Base-by-base conservation (phyloP, 2,113 vertebrate species). In the Zapornia atra region DNA sequence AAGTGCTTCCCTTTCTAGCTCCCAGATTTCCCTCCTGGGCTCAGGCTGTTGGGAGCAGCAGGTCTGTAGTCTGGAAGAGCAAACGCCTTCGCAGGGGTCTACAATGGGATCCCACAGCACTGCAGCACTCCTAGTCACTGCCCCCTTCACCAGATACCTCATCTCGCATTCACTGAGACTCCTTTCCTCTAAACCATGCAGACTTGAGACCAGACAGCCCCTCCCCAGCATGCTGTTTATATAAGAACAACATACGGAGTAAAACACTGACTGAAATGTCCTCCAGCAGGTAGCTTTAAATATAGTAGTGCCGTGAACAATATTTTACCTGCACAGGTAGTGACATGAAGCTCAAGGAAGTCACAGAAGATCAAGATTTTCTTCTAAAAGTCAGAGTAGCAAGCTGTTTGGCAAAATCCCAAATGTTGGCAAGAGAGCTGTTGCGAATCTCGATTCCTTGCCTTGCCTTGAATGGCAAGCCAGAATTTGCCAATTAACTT, bases 401-500 rank as follows among this genome's bases (percentile, higher is more conserved):
- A 34, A 93, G 68, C 64, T 42, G 6, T 60, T 79, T 95, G 90
- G 91, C 91, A 94, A 60, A 93, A 83, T 44, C 87, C 57, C 93
- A 90, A 71, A 82, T 2, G 29, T 2, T 85, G 80, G 54, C 78
- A 94, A 79, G 83, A 90, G 91, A 91, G 42, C 54, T 78, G 66
- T 14, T 83, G 78, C 31, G 26, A 75, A 71, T 64, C 94, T 72
- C 19, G 4, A 94, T 80, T 90, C 90, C 65, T 79, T 0, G 3
- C 36, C 56, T 78, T 50, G 66, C 83, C 73, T 86, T 51, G 60
- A 96, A 78, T 16, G 33, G 73, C 53, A 92, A 92, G 54, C 59
- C 65, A 84, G 88, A 94, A 94, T 76, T 86, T 94, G 53, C 78
- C 87, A 93, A 82, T 96, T 92, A 97, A 93, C 81, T 91, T 82